phyloP scores from a whole-genome alignment of 2,888 invertebrate species.

The Papilio elwesi region DNA sequence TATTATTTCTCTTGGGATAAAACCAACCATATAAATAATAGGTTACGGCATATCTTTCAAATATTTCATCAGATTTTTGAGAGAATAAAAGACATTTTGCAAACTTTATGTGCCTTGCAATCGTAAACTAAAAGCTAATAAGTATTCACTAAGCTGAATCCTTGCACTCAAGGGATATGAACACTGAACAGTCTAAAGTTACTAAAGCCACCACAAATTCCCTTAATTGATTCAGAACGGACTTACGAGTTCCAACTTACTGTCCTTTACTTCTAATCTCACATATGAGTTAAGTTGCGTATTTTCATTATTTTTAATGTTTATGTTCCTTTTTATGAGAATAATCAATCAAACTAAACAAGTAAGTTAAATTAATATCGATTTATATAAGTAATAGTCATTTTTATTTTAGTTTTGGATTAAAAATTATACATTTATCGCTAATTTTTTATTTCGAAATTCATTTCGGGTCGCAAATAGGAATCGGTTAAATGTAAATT shows the following conservation, averaged over 20 bases:
- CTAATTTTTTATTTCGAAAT: too few relatives aligned
- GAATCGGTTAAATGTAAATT: too few relatives aligned
- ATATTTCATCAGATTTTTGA: too few relatives aligned
- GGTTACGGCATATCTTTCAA: too few relatives aligned
- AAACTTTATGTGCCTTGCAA: not conserved
- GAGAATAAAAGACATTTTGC: too few relatives aligned
- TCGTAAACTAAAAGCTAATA: not conserved
- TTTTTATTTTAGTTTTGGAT: too few relatives aligned
- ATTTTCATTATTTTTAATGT: not conserved
- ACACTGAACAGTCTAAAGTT: conserved; percentile 19
- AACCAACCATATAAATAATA: too few relatives aligned
- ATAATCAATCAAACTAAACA: not conserved
- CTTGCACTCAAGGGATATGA: conserved; percentile 31
- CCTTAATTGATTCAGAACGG: conserved; percentile 38
- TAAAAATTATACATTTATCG: too few relatives aligned
- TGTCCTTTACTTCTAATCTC: conserved; percentile 26
- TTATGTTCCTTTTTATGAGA: not conserved
- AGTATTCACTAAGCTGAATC: conserved; percentile 8
- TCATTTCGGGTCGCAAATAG: too few relatives aligned
- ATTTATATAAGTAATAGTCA: too few relatives aligned
- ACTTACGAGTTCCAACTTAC: conserved; percentile 22
- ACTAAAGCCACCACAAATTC: conserved; percentile 36
- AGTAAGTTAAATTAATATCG: not conserved
- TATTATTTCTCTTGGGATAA: too few relatives aligned
- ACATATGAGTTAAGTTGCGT: not conserved